A percentile compares a stretch with the other conserved stretches of the same genome.
phyloP scores from a whole-genome alignment of 2,888 invertebrate genomes.

The Shargacucullia verbasci region DNA sequence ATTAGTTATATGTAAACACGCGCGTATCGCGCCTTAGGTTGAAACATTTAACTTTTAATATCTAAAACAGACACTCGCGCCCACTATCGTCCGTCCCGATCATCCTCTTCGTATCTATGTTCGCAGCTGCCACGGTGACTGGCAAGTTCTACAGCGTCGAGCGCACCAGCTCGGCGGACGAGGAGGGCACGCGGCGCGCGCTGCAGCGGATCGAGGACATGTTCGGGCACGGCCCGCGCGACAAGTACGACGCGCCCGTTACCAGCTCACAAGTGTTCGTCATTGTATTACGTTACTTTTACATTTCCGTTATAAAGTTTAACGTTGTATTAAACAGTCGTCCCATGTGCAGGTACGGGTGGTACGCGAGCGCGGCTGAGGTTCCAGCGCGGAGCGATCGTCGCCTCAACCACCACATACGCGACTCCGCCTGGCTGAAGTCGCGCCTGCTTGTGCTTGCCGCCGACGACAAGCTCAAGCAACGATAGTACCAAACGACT shows the following conservation, averaged over 20 bases:
- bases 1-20: no score
- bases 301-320: no score
- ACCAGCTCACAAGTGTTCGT: conserved; percentile 70
- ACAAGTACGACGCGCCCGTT: conserved; percentile 59
- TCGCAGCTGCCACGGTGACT: conserved; percentile 75
- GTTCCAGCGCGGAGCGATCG: conserved; percentile 60
- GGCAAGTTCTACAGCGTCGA: conserved; percentile 70
- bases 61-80: no score
- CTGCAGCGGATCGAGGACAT: conserved; percentile 61
- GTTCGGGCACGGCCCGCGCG: conserved; percentile 68
- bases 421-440: conserved; percentile 84
- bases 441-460: conserved; percentile 75
- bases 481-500: conserved; percentile 18
- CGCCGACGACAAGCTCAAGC: conserved; percentile 67
- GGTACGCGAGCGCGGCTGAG: conserved; percentile 62
- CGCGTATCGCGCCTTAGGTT: no score
- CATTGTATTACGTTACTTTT: background rate
- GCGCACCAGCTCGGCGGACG: conserved; percentile 37
- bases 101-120: background rate
- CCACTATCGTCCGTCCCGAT: no score
- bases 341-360: conserved; percentile 78
- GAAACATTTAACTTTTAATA: no score
- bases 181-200: conserved; percentile 44
- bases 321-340: no score
- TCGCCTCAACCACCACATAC: conserved; percentile 79